Conservation (phyloP, 2,797 vertebrate species). For the Argyrosomus regius region DNA sequence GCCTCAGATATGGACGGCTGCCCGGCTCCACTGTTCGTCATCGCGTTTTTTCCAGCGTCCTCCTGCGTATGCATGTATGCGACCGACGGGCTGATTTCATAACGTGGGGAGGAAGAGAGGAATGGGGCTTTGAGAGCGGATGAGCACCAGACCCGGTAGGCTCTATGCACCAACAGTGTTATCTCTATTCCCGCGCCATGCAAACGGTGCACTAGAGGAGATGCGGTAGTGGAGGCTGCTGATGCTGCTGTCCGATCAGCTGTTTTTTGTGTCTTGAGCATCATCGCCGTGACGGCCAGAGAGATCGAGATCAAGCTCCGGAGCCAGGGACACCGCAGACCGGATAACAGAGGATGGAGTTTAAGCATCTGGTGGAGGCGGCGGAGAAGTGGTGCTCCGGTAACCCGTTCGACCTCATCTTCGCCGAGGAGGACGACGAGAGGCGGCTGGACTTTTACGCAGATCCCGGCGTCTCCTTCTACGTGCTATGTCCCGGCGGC, state of each 20-base stretch:
- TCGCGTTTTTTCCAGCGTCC: conserved; percentile 77
- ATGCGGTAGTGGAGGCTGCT: conserved; percentile 74
- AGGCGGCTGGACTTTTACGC: conserved; percentile 98
- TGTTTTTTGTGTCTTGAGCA: conserved; percentile 81
- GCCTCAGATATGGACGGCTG: conserved; percentile 65
- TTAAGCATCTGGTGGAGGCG: conserved; percentile 96
- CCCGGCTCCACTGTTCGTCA: conserved; percentile 80
- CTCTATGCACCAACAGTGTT: conserved; percentile 67
- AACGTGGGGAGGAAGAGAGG: conserved; percentile 74
- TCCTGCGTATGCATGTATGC: conserved; percentile 77
- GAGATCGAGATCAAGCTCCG: conserved; percentile 63
- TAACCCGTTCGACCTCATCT: conserved; percentile 97
- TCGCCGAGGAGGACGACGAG: conserved; percentile 95
- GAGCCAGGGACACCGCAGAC: conserved; percentile 75
- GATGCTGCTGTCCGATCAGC: conserved; percentile 78
- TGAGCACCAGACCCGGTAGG: conserved; percentile 59
- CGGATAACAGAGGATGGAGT: conserved; percentile 89
- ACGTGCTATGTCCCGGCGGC: conserved; percentile 95
- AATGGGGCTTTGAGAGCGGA: conserved; percentile 76
- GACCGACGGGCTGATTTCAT: conserved; percentile 80
- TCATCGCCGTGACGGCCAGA: conserved; percentile 77
- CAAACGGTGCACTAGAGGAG: conserved; percentile 72
- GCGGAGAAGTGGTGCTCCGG: conserved; percentile 97
- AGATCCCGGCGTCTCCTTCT: conserved; percentile 96
- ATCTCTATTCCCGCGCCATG: conserved; percentile 67